Conservation (phyloP, 2,797 vertebrate species). For the Gastrophryne carolinensis region DNA sequence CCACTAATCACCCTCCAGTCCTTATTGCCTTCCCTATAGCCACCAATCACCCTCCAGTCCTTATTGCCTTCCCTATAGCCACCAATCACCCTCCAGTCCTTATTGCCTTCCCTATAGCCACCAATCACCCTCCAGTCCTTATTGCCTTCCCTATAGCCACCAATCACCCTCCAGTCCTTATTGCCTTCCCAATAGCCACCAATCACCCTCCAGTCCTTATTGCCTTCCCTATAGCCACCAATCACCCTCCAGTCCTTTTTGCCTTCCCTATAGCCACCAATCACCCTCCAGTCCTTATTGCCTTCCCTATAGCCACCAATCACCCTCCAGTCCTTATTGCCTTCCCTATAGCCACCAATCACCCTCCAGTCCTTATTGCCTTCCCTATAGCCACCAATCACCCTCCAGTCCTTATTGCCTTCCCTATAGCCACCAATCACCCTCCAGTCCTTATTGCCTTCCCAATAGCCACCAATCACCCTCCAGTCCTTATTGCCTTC, state of each 20-base stretch:
- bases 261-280: too few species aligned
- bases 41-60: too few species aligned
- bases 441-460: too few species aligned
- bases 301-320: too few species aligned
- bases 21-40: not conserved
- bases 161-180: too few species aligned
- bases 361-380: not conserved
- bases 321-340: not conserved
- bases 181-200: not conserved
- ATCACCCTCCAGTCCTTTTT: not conserved
- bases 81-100: not conserved
- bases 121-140: not conserved
- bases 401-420: not conserved
- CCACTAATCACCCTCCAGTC: not conserved
- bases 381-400: too few species aligned
- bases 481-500: not conserved
- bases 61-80: not conserved
- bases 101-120: not conserved
- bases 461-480: too few species aligned
- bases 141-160: too few species aligned
- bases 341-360: not conserved
- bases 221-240: not conserved
- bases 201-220: not conserved
- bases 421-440: not conserved
- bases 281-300: too few species aligned